These are phyloP conservation scores for Benitochromis conjunctus DNA, from an alignment of 2,113 vertebrate species.

Conservation along the genomic window DNA sequence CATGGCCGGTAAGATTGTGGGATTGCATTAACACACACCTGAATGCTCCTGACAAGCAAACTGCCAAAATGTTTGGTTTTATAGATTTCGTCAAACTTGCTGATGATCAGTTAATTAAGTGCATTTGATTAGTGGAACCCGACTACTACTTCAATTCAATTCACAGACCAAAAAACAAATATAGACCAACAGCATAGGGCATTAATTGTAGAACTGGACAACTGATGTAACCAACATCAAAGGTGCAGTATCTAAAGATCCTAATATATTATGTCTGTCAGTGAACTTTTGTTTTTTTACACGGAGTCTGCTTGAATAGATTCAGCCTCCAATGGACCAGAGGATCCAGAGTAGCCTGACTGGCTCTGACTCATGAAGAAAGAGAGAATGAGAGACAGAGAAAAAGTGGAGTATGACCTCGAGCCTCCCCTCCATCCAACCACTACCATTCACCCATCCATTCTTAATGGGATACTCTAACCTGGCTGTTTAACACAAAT, in stretches of 20 bases:
- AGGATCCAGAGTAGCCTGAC: conserved; percentile 28
- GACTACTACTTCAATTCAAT: not conserved
- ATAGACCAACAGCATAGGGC: not conserved
- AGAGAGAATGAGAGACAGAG: not conserved
- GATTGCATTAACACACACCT: not conserved
- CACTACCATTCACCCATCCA: conserved; percentile 44
- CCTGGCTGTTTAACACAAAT: conserved; percentile 64
- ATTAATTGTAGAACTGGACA: not conserved
- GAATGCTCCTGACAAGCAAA: not conserved
- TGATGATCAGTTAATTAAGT: not conserved
- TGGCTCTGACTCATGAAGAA: conserved; percentile 39
- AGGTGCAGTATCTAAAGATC: not conserved
- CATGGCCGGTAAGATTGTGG: not conserved
- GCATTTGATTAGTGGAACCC: not conserved
- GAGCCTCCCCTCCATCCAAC: conserved; percentile 38
- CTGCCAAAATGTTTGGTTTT: not conserved
- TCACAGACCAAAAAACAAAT: not conserved
- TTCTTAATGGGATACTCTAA: conserved; percentile 55
- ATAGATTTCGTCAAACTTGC: not conserved
- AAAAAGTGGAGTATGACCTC: conserved; percentile 21
- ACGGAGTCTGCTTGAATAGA: conserved; percentile 5
- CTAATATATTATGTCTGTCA: not conserved
- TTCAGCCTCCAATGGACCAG: conserved; percentile 33
- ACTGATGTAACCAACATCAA: not conserved
- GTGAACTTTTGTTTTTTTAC: not conserved